Percentiles rank a stretch among this genome's conserved stretches.
These are phyloP conservation scores for Nothocercus julius DNA, from an alignment of 2,113 vertebrate genomes.

Conservation along the genomic window DNA sequence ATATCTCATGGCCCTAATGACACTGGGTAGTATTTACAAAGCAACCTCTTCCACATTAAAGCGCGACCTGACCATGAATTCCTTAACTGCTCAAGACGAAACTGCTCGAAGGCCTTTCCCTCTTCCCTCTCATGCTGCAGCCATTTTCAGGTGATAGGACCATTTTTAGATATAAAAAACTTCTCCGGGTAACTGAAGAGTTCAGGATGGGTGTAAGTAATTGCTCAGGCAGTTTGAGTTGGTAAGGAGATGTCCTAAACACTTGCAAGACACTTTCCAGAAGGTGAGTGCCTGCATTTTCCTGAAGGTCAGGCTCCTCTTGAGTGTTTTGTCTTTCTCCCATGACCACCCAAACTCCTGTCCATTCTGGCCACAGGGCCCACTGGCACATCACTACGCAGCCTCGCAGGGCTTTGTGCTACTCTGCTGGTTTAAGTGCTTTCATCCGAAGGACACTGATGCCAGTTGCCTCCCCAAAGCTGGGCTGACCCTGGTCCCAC, in stretches of 20 bases:
- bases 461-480: not conserved
- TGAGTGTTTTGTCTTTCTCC: not conserved
- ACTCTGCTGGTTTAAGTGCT: not conserved
- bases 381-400: accelerated
- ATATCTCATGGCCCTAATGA: not conserved
- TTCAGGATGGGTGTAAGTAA: not conserved
- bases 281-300: too few relatives aligned
- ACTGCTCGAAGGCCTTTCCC: not conserved
- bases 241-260: not conserved
- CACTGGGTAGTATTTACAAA: not conserved
- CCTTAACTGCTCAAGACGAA: not conserved
- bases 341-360: not conserved
- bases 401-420: not conserved
- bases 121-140: not conserved
- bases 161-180: not conserved
- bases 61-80: not conserved
- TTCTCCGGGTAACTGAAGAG: not conserved
- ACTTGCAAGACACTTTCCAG: not conserved
- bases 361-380: not conserved
- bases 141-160: not conserved
- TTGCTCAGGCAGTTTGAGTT: not conserved
- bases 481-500: not conserved
- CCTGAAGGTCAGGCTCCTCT: not conserved
- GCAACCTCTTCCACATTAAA: not conserved
- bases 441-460: not conserved